phyloP scores from a whole-genome alignment of 1,140 invertebrate genomes.

The Leptinotarsa texana region DNA sequence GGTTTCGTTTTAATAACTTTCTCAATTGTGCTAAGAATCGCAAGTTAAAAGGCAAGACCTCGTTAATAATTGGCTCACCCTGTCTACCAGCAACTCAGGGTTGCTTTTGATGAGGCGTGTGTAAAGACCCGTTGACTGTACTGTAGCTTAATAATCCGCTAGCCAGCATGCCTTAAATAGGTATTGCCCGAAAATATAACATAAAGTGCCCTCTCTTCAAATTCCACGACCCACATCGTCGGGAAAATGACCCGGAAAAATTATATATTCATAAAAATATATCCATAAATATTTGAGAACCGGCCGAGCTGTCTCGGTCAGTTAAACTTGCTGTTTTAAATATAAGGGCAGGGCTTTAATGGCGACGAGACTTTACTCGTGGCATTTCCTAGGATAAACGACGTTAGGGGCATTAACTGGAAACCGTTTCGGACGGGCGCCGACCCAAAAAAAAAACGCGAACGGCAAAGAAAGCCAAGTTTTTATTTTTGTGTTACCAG shows the following conservation, averaged over 20 bases:
- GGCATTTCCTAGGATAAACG: slow-evolving; percentile 24
- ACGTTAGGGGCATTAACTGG: slow-evolving; percentile 9
- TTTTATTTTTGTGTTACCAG: too few species aligned
- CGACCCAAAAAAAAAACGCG: background rate
- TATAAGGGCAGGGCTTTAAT: slow-evolving; percentile 27
- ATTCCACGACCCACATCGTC: slow-evolving; percentile 15
- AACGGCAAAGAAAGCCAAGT: background rate
- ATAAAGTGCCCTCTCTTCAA: slow-evolving; percentile 14
- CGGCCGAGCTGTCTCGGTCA: slow-evolving; percentile 29
- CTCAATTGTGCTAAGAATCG: too few species aligned
- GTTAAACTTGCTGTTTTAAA: slow-evolving; percentile 30
- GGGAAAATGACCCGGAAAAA: slow-evolving; percentile 26
- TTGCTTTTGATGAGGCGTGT: too few species aligned
- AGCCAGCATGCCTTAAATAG: background rate
- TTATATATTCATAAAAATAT: slow-evolving; percentile 33
- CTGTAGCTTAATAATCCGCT: background rate
- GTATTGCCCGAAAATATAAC: background rate
- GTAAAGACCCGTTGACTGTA: too few species aligned
- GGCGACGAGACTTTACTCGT: slow-evolving; percentile 13
- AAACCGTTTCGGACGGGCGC: background rate
- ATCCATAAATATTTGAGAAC: slow-evolving; percentile 28
- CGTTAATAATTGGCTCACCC: too few species aligned
- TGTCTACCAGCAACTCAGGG: too few species aligned
- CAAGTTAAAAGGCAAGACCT: too few species aligned
- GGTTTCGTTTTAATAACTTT: too few species aligned